phyloP scores from a whole-genome alignment of 2,888 invertebrate genomes.

The Dryobotodes eremita region DNA sequence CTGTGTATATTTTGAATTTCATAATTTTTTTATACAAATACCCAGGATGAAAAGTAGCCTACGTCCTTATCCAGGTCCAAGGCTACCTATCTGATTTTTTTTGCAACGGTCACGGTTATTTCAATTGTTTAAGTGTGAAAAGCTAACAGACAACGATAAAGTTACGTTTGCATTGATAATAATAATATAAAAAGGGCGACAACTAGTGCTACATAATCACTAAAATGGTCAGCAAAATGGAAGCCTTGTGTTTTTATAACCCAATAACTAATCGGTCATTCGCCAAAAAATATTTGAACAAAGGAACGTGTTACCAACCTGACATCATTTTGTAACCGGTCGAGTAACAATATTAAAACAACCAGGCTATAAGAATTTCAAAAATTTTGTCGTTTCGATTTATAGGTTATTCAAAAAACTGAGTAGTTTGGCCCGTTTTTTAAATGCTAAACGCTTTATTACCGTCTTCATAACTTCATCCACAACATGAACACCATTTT shows the following conservation, averaged over 20 bases:
- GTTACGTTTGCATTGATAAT: background rate
- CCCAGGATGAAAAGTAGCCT: background rate
- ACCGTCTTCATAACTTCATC: background rate
- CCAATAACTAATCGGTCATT: background rate
- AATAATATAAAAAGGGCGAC: background rate
- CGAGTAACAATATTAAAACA: constrained; percentile 5
- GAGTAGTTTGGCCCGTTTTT: background rate
- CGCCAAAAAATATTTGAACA: constrained; percentile 1
- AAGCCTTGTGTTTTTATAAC: background rate
- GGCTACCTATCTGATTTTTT: background rate
- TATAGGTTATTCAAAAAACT: background rate
- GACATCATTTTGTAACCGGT: constrained; percentile 29
- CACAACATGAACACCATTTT: background rate
- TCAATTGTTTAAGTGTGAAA: background rate
- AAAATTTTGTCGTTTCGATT: background rate
- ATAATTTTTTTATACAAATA: background rate
- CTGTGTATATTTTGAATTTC: background rate
- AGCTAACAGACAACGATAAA: background rate
- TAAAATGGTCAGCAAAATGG: background rate
- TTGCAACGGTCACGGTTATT: background rate
- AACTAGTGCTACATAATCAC: background rate
- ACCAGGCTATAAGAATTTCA: constrained; percentile 3
- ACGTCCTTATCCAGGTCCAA: background rate
- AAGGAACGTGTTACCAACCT: background rate
- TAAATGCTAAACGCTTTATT: background rate